These are phyloP conservation scores for Anorthoa munda DNA, from an alignment of 2,888 invertebrate genomes.

Conservation along the genomic window DNA sequence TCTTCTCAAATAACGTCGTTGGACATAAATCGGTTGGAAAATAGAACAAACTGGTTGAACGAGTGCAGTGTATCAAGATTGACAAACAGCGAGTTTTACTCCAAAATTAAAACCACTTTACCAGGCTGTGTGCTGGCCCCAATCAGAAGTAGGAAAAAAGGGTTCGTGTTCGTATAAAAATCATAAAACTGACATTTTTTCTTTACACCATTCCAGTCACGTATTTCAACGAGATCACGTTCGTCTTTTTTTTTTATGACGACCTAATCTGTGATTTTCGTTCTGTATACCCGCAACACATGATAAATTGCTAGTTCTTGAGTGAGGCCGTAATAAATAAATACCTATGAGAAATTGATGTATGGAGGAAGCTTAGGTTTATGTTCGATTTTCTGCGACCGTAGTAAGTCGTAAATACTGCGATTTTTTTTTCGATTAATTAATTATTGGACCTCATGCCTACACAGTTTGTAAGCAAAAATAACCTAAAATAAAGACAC, in stretches of 20 bases:
- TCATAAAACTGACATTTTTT: conserved; percentile 78
- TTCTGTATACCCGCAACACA: conserved; percentile 76
- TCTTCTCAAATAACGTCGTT: conserved; percentile 42
- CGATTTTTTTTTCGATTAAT: conserved; percentile 21
- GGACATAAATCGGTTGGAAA: conserved; percentile 48
- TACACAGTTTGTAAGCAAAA: conserved; percentile 25
- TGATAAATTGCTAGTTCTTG: conserved; percentile 81
- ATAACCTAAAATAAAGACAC: conserved; percentile 42
- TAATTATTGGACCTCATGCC: conserved; percentile 16
- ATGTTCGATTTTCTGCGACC: conserved; percentile 51
- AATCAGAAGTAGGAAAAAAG: too few relatives aligned
- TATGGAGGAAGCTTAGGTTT: conserved; percentile 70
- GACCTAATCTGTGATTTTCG: conserved; percentile 81
- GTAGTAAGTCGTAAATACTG: conserved; percentile 37
- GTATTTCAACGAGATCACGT: conserved; percentile 77
- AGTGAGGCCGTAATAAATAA: conserved; percentile 56
- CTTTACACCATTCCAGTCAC: conserved; percentile 77
- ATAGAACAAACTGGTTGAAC: conserved; percentile 24
- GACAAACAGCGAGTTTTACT: conserved; percentile 33
- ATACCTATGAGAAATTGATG: conserved; percentile 82
- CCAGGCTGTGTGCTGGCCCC: too few relatives aligned
- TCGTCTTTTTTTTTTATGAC: conserved; percentile 79
- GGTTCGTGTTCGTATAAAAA: too few relatives aligned
- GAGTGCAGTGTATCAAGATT: conserved; percentile 15
- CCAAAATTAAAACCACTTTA: too few relatives aligned